Conservation (phyloP, 1,140 invertebrate species). For the Eumaeus atala region DNA sequence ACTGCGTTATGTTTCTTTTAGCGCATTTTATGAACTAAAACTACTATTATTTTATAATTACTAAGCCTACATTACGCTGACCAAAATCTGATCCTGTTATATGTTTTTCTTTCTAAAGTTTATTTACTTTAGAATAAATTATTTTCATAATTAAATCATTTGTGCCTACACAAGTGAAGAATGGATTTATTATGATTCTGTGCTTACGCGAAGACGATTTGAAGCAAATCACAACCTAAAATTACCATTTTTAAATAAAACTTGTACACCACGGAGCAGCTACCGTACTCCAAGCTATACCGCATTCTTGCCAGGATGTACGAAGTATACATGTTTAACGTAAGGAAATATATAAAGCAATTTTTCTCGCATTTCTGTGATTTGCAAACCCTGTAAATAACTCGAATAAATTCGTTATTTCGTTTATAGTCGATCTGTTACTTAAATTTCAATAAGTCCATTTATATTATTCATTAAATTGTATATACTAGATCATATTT, state of each 20-base stretch:
- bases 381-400: constrained; percentile 70
- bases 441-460: constrained; percentile 45
- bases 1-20: too few species aligned
- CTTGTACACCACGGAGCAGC: constrained; percentile 1
- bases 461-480: constrained; percentile 59
- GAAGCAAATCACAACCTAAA: constrained; percentile 5
- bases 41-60: too few species aligned
- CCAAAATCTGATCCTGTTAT: too few species aligned
- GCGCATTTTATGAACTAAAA: too few species aligned
- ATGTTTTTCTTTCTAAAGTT: too few species aligned
- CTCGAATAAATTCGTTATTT: constrained; percentile 71
- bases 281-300: background rate
- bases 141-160: background rate
- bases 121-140: background rate
- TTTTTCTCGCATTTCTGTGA: constrained; percentile 58
- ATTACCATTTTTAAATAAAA: background rate
- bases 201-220: background rate
- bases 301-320: constrained; percentile 47
- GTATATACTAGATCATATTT: constrained; percentile 66
- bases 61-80: too few species aligned
- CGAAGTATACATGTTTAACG: constrained; percentile 33
- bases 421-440: constrained; percentile 65
- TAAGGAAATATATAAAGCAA: constrained; percentile 35
- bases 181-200: constrained; percentile 7
- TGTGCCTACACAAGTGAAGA: background rate